Evolutionary conservation across 2,797 vertebrate genomes (phyloP).

Genomic region (Spinus pinus): DNA sequence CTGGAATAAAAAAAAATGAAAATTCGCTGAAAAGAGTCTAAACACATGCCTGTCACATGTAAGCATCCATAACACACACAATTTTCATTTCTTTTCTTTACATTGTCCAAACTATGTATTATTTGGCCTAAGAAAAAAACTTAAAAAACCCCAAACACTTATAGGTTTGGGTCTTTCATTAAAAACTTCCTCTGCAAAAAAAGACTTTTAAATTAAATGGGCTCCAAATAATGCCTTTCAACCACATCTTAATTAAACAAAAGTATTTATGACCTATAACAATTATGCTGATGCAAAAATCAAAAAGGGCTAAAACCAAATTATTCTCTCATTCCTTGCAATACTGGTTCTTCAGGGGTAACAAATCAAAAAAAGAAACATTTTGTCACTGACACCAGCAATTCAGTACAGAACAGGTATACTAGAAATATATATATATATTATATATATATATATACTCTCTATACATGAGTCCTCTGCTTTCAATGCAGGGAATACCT

Average conservation of each 20-base stretch:
- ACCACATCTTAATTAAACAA: not conserved
- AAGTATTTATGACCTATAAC: not conserved
- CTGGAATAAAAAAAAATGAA: constrained; percentile 14
- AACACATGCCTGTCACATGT: not conserved
- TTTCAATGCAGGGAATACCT: not conserved
- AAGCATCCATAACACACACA: not conserved
- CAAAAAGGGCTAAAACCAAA: not conserved
- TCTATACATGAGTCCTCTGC: accelerated
- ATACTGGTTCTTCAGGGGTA: not conserved
- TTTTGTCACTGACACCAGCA: not conserved
- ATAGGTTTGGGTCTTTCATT: not conserved
- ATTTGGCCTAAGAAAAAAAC: not conserved
- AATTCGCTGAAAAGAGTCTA: not conserved
- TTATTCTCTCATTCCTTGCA: not conserved
- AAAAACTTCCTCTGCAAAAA: not conserved
- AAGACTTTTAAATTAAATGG: not conserved
- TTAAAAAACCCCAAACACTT: not conserved
- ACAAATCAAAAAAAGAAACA: not conserved
- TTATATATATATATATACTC: too few species aligned
- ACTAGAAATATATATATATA: not conserved
- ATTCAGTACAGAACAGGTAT: not conserved
- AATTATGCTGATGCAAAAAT: not conserved
- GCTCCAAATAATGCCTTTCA: not conserved
- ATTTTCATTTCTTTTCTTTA: not conserved
- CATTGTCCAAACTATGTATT: not conserved